A percentile compares a stretch with the other conserved stretches of the same genome.
These are phyloP conservation scores for Picathartes gymnocephalus DNA, from an alignment of 2,113 vertebrate genomes.

Conservation along the genomic window DNA sequence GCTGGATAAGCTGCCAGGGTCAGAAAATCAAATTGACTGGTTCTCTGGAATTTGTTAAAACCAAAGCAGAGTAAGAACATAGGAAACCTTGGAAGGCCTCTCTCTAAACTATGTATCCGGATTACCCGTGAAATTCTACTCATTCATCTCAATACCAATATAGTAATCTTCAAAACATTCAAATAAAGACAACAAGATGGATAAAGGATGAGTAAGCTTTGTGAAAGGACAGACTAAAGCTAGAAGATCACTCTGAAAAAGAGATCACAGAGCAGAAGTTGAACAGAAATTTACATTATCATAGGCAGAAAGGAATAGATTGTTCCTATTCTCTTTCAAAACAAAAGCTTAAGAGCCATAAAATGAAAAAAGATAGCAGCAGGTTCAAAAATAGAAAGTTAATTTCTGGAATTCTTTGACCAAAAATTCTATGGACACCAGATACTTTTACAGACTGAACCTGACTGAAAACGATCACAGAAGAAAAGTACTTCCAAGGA, in stretches of 20 bases:
- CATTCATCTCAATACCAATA: background rate
- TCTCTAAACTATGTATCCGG: background rate
- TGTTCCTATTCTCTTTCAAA: background rate
- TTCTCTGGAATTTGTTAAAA: background rate
- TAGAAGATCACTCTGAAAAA: background rate
- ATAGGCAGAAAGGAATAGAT: background rate
- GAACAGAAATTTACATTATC: background rate
- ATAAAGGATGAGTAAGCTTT: background rate
- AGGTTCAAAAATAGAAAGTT: background rate
- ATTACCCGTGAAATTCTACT: background rate
- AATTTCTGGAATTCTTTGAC: background rate
- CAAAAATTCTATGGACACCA: background rate
- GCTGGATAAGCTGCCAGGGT: background rate
- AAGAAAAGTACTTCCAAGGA: background rate
- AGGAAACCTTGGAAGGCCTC: background rate
- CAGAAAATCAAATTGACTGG: background rate
- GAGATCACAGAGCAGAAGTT: background rate
- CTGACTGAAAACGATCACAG: background rate
- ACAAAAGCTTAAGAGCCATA: background rate
- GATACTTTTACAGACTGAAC: background rate
- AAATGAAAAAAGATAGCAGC: background rate
- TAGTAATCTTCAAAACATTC: background rate
- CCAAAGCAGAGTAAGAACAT: background rate
- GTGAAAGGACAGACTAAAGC: background rate
- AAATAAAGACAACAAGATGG: background rate